Conservation (phyloP, 2,888 invertebrate genomes). For the Drosophila quinaria region DNA sequence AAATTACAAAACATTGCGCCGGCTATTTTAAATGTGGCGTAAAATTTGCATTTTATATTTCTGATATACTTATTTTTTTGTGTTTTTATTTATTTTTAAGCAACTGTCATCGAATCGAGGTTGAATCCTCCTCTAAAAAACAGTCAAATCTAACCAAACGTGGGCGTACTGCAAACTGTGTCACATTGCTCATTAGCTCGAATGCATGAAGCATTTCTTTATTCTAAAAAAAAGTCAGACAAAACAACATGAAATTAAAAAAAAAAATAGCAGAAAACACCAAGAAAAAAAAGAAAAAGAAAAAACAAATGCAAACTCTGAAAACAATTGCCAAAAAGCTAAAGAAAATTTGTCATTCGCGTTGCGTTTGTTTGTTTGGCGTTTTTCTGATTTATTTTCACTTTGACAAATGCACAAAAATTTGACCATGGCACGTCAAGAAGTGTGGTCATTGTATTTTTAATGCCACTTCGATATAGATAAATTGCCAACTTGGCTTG, state of each 20-base stretch:
- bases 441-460: conserved; percentile 77
- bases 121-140: conserved; percentile 52
- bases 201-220: conserved; percentile 70
- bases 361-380: conserved; percentile 70
- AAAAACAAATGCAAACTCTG: conserved; percentile 20
- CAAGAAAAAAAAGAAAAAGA: background rate
- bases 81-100: conserved; percentile 31
- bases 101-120: conserved; percentile 60
- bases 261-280: conserved; percentile 11
- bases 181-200: conserved; percentile 76
- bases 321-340: conserved; percentile 56
- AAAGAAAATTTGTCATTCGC: conserved; percentile 67
- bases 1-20: conserved; percentile 78
- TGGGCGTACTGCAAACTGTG: conserved; percentile 66
- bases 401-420: conserved; percentile 79
- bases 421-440: conserved; percentile 80
- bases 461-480: conserved; percentile 74
- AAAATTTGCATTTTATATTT: conserved; percentile 75
- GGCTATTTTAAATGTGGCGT: conserved; percentile 79
- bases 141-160: conserved; percentile 61
- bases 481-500: conserved; percentile 66
- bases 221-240: conserved; percentile 20
- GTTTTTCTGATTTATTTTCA: conserved; percentile 76
- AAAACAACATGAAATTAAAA: conserved; percentile 3
- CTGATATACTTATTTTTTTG: conserved; percentile 11